Evolutionary conservation across 2,113 vertebrate genomes (phyloP), one percentile per base, ranked within the genome.

Genomic region (Lagopus muta): DNA sequence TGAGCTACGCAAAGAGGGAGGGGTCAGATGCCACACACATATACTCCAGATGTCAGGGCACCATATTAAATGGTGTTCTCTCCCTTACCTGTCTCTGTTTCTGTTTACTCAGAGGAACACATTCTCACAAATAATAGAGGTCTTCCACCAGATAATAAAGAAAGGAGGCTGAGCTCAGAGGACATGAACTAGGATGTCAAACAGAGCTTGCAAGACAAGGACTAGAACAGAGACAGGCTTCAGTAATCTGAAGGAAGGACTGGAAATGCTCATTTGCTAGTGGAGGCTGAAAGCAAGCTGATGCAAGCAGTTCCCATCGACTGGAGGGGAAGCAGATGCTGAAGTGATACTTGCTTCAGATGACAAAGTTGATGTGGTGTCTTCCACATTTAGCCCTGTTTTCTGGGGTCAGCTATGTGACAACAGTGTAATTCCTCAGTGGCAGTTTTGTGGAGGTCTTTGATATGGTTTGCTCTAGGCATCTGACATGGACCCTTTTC

Each of bases 161-260:
- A 81, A 74, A 80, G 69, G 22, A 78, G 28, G 14, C 19, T 50
- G 38, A 79, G 8, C 34, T 21, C 42, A 34, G 36, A 71, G 19
- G 28, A 30, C 0, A 0, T 36, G 6, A 67, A 30, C 11, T n/a
- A 64, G 47, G 43, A 40, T 0, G 0, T 27, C 42, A 60, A 73
- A 28, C 38, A 75, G 61, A 77, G 40, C 27, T 47, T 83, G 17
- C 7, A 47, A 81, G 61, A 57, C 5, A 30, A 54, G 18, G 10
- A 40, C 4, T 40, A 30, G 42, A 78, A 19, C 5, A 47, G 40
- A 52, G 66, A 7, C 25, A 58, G 42, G 11, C 27, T 61, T 65
- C 69, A 28, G 3, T 71, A 28, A 55, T 48, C 5, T 43, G 38
- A 34, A 64, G 28, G n/a, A 88, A 19, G 47, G 65, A 24, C 17